Evolutionary conservation across 2,888 invertebrate genomes (phyloP).

Genomic region (Cremastinae sp.): DNA sequence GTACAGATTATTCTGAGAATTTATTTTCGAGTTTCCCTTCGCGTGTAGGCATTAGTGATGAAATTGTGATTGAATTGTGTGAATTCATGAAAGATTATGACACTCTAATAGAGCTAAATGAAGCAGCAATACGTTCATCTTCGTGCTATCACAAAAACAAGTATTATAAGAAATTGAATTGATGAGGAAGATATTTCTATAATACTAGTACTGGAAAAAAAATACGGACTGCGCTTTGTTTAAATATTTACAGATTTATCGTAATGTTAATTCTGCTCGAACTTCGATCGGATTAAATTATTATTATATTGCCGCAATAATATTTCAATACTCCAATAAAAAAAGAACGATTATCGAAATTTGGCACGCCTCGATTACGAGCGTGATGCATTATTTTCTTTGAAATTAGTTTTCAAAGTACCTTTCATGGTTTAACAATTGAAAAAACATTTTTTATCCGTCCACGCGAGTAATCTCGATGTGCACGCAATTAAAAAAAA

Average conservation of each 20-base stretch:
- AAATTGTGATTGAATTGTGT: too few species aligned
- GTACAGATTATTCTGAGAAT: too few species aligned
- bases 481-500: neutral
- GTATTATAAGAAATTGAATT: slow-evolving; percentile 46
- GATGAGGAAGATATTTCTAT: slow-evolving; percentile 40
- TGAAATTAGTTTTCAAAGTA: neutral
- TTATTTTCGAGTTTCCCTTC: slow-evolving; percentile 17
- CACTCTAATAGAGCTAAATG: slow-evolving; percentile 14
- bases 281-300: neutral
- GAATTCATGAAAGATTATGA: slow-evolving; percentile 31
- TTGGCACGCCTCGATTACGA: neutral
- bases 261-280: neutral
- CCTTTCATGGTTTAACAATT: neutral
- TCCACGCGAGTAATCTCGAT: neutral
- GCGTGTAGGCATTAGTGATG: slow-evolving; percentile 28
- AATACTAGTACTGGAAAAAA: slow-evolving; percentile 40
- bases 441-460: neutral
- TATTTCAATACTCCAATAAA: slow-evolving; percentile 3
- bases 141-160: slow-evolving; percentile 62
- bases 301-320: slow-evolving; percentile 28
- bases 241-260: slow-evolving; percentile 55
- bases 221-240: slow-evolving; percentile 37
- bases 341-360: neutral
- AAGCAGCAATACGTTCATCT: slow-evolving; percentile 45
- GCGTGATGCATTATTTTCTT: neutral